Evolutionary conservation across 1,140 invertebrate genomes (phyloP).

Genomic region (Philaenus spumarius): DNA sequence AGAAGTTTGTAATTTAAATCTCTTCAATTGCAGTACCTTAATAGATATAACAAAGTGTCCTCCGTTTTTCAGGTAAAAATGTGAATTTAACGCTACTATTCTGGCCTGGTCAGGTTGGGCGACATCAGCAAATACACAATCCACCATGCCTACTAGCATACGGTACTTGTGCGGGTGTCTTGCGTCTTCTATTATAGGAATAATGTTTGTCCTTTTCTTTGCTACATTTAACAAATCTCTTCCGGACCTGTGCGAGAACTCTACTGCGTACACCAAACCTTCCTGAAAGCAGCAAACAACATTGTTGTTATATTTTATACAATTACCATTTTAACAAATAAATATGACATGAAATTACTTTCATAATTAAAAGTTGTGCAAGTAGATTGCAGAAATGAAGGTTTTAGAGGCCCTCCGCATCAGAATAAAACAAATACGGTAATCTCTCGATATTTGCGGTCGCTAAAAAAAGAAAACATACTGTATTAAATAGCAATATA

Average conservation of each 20-base stretch:
- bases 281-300: constrained; percentile 52
- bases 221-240: constrained; percentile 96
- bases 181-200: constrained; percentile 99
- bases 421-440: too few relatives aligned
- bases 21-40: too few relatives aligned
- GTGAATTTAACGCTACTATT: constrained; percentile 95
- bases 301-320: too few relatives aligned
- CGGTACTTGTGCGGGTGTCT: constrained; percentile 98
- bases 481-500: too few relatives aligned
- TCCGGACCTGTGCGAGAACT: constrained; percentile 96
- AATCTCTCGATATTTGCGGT: too few relatives aligned
- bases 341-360: too few relatives aligned
- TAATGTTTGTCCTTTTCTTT: constrained; percentile 97
- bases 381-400: too few relatives aligned
- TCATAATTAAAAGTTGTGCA: too few relatives aligned
- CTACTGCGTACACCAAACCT: constrained; percentile 98
- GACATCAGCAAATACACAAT: constrained; percentile 92
- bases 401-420: too few relatives aligned
- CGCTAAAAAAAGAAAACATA: too few relatives aligned
- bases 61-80: constrained; percentile 94
- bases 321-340: too few relatives aligned
- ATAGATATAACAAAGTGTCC: constrained; percentile 99
- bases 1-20: too few relatives aligned
- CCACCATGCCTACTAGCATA: constrained; percentile 92
- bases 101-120: constrained; percentile 99